Evolutionary conservation across 1,140 invertebrate genomes (phyloP), one percentile per base, ranked within the genome.

Genomic region (Ostrea denselamellosa): DNA sequence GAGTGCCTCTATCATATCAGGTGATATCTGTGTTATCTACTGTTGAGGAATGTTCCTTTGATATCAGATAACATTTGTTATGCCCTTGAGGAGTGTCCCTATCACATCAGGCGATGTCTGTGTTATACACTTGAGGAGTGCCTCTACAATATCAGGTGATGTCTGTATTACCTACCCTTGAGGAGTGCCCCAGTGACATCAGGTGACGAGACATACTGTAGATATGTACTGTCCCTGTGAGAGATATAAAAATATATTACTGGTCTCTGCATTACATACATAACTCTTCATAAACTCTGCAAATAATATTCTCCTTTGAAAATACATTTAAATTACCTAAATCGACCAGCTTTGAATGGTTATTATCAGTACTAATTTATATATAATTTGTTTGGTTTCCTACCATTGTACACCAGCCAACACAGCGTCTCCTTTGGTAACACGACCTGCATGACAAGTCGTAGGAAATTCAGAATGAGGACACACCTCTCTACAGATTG

Each of bases 331-430:
- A 44, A 44, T 44, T 44, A 44, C 34, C n/a, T n/a, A n/a, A n/a
- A n/a, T n/a, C n/a, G n/a, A n/a, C n/a, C n/a, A n/a, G n/a, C n/a
- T 44, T 44, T 44, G 34, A 44, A 44, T 44, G 34, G 34, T 44
- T 44, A 44, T 5, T 44, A 5, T 17, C 8, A 81, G 19, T 34
- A 81, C 71, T 81, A 0, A 34, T 81, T 34, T 25, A 25, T 34
- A 25, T 34, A 34, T 81, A 25, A 5, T 62, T 17, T 62, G 0
- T 44, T 44, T 17, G n/a, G 7, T 62, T 68, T 52, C 90, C 88
- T 92, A 94, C 94, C 94, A 92, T 95, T 95, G 86, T 93, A 95
- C 9, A 95, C 91, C 19, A 95, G 92, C 94, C 94, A 95, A 85
- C 93, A 95, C 17, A 94, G 92, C 19, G 90, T 89, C 68, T 95